Percentiles rank a stretch among this genome's conserved stretches.
phyloP scores from a whole-genome alignment of 2,113 vertebrate genomes.

The Lasiurus cinereus region DNA sequence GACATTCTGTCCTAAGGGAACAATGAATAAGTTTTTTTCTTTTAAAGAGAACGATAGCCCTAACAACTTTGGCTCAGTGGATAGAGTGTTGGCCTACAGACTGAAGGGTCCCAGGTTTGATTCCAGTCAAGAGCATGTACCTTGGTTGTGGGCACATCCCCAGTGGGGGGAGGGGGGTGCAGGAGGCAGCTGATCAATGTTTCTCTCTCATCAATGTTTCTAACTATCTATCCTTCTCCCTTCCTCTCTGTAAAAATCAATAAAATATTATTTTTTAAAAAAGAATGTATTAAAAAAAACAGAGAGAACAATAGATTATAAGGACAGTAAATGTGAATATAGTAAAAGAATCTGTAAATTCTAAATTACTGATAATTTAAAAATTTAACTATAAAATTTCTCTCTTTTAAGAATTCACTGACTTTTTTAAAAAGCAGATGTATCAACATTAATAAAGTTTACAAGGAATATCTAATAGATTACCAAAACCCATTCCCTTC shows the following conservation, averaged over 20 bases:
- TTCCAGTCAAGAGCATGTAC: no score
- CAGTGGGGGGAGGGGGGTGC: no score
- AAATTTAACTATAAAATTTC: not conserved
- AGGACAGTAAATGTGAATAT: not conserved
- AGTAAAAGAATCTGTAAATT: constrained; percentile 22
- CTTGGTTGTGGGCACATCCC: no score
- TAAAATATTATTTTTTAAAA: not conserved
- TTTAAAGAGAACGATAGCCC: constrained; percentile 12
- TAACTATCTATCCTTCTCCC: no score
- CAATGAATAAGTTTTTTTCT: not conserved
- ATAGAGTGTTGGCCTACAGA: no score
- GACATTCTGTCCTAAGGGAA: not conserved
- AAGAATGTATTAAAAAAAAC: no score
- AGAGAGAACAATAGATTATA: constrained; percentile 4
- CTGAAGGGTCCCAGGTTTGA: no score
- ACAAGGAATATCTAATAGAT: not conserved
- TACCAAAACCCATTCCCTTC: constrained; percentile 28
- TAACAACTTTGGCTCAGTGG: no score
- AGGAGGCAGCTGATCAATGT: no score
- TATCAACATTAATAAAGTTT: constrained; percentile 49
- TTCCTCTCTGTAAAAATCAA: no score
- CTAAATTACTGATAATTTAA: constrained; percentile 22
- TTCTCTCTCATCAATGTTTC: no score
- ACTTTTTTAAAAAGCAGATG: not conserved
- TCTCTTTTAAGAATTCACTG: constrained; percentile 52